A percentile compares a stretch with the other conserved stretches of the same genome.
phyloP scores from a whole-genome alignment of 1,140 invertebrate species.

The Meteorus sp. region DNA sequence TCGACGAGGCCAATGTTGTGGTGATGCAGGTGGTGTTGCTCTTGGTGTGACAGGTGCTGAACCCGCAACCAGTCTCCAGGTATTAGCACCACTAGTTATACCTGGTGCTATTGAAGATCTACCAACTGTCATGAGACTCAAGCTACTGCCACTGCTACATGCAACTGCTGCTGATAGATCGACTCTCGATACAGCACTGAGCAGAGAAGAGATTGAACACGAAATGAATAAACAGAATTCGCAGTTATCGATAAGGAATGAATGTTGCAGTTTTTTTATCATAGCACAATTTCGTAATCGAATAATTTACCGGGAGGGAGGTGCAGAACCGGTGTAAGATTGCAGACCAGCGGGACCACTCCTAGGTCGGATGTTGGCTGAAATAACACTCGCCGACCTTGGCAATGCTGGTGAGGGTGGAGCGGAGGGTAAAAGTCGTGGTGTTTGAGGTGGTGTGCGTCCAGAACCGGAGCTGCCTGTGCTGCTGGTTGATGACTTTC shows the following conservation, averaged over 20 bases:
- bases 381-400: constrained; percentile 61
- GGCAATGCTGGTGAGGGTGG: constrained; percentile 55
- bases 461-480: constrained; percentile 58
- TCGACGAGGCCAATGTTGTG: constrained; percentile 55
- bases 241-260: constrained; percentile 1
- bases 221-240: constrained; percentile 34
- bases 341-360: constrained; percentile 74
- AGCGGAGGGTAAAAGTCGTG: constrained; percentile 53
- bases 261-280: too few species aligned
- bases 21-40: constrained; percentile 62
- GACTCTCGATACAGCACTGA: constrained; percentile 68
- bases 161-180: constrained; percentile 62
- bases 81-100: constrained; percentile 36
- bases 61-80: constrained; percentile 47
- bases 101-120: constrained; percentile 39
- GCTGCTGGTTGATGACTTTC: constrained; percentile 59
- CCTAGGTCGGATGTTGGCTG: constrained; percentile 64
- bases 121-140: constrained; percentile 44
- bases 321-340: constrained; percentile 68
- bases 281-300: too few species aligned
- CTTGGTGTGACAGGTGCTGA: constrained; percentile 62
- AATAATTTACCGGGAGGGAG: constrained; percentile 36
- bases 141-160: constrained; percentile 58
- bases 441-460: constrained; percentile 63
- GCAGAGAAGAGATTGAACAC: constrained; percentile 35